These are phyloP conservation scores for Unio delphinus DNA, from an alignment of 2,888 invertebrate genomes.

Conservation along the genomic window DNA sequence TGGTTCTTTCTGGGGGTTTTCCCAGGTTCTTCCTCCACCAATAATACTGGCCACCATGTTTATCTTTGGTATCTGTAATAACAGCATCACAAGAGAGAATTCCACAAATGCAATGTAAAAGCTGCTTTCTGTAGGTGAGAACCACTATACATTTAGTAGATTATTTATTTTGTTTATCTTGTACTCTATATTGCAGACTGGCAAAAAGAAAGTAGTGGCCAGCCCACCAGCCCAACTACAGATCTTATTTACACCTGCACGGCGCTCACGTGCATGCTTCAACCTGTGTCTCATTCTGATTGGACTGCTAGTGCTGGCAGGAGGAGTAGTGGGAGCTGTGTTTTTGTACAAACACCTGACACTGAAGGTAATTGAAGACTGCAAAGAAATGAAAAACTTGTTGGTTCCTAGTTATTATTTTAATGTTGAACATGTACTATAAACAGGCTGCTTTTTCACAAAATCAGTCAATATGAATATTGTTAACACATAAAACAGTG, in stretches of 20 bases:
- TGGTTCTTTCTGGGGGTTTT: too few species aligned
- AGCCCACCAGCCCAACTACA: constrained; percentile 17
- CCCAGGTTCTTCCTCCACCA: too few species aligned
- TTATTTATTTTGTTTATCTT: background rate
- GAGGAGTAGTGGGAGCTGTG: constrained; percentile 81
- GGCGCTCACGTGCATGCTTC: constrained; percentile 67
- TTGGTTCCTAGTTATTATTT: background rate
- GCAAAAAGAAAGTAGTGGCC: constrained; percentile 22
- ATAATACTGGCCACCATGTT: too few species aligned
- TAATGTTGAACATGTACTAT: background rate
- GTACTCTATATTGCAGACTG: constrained; percentile 25
- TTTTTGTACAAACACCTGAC: constrained; percentile 84
- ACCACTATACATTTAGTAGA: background rate
- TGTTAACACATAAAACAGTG: too few species aligned
- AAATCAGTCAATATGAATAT: too few species aligned
- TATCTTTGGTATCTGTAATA: too few species aligned
- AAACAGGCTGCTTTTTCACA: too few species aligned
- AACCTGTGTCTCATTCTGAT: constrained; percentile 81
- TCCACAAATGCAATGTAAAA: too few species aligned
- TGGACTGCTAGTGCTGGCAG: constrained; percentile 80
- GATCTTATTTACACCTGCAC: constrained; percentile 28
- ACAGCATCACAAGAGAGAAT: too few species aligned
- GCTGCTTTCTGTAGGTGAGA: too few species aligned
- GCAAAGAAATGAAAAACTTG: background rate
- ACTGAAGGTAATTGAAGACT: constrained; percentile 68